These are phyloP conservation scores for Perca schrenkii DNA, from an alignment of 2,113 vertebrate genomes.

Conservation along the genomic window DNA sequence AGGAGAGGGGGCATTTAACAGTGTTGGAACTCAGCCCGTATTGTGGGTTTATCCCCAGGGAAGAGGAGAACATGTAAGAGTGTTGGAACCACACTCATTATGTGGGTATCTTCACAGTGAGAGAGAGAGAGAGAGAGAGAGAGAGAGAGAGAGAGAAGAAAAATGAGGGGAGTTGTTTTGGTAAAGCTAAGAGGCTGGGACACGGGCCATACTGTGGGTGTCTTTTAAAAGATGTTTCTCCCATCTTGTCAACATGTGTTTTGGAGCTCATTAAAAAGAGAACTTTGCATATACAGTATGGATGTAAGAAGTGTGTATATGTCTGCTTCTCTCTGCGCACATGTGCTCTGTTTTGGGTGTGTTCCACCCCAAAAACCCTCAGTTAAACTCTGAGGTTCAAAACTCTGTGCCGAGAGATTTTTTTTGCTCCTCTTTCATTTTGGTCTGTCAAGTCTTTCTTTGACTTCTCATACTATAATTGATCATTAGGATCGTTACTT, in stretches of 20 bases:
- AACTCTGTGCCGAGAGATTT: slow-evolving; percentile 18
- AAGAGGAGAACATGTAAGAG: slow-evolving; percentile 12
- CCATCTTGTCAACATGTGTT: slow-evolving; percentile 72
- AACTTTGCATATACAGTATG: slow-evolving; percentile 18
- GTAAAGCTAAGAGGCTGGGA: slow-evolving; percentile 38
- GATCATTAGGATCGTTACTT: slow-evolving; percentile 17
- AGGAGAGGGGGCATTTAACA: slow-evolving; percentile 26
- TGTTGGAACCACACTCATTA: slow-evolving; percentile 56
- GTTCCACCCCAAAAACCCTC: background rate
- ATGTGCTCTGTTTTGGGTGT: slow-evolving; percentile 27
- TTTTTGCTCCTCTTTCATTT: slow-evolving; percentile 43
- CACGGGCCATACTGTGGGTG: slow-evolving; percentile 47
- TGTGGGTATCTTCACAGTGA: slow-evolving; percentile 49
- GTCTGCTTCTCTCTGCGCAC: background rate
- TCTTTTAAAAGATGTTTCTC: slow-evolving; percentile 32
- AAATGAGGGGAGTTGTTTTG: slow-evolving; percentile 44
- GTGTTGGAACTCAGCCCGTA: background rate
- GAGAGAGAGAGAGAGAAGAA: slow-evolving; percentile 6
- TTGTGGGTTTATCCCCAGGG: slow-evolving; percentile 20
- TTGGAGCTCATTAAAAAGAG: slow-evolving; percentile 53
- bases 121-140: background rate
- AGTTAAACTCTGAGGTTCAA: slow-evolving; percentile 29
- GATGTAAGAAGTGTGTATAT: slow-evolving; percentile 2
- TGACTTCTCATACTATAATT: background rate
- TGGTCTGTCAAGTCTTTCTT: slow-evolving; percentile 4